Conservation (phyloP, 1,140 invertebrate genomes). For the Pseudomyrmex cubaensis region DNA sequence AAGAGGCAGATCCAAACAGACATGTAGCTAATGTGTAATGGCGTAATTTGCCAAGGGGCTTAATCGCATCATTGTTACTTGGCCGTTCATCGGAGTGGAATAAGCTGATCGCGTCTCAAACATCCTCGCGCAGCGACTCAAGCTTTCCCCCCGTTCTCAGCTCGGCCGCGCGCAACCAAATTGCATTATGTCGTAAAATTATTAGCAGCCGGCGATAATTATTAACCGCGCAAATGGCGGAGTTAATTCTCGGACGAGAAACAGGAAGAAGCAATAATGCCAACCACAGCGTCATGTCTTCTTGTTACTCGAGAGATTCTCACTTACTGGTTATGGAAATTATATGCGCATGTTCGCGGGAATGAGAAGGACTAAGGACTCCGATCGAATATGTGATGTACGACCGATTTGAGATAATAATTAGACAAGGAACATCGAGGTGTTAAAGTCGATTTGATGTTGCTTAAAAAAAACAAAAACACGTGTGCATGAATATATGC, state of each 20-base stretch:
- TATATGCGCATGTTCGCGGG: too few species aligned
- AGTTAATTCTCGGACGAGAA: slow-evolving; percentile 29
- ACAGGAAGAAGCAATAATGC: neutral
- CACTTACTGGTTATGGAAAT: too few species aligned
- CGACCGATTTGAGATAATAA: too few species aligned
- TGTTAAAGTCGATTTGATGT: too few species aligned
- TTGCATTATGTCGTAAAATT: slow-evolving; percentile 71
- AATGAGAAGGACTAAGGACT: too few species aligned
- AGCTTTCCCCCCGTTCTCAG: neutral
- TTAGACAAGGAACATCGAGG: too few species aligned
- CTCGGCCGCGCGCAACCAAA: slow-evolving; percentile 69
- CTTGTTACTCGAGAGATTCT: neutral
- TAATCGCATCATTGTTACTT: slow-evolving; percentile 84
- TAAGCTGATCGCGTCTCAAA: slow-evolving; percentile 84
- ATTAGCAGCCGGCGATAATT: slow-evolving; percentile 60
- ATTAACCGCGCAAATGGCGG: slow-evolving; percentile 41
- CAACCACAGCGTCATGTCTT: neutral
- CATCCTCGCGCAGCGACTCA: slow-evolving; percentile 60
- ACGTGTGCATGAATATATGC: too few species aligned
- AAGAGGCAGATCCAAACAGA: slow-evolving; percentile 78
- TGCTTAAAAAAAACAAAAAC: too few species aligned
- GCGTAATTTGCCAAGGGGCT: slow-evolving; percentile 81
- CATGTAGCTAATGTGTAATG: slow-evolving; percentile 80
- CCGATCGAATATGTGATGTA: too few species aligned
- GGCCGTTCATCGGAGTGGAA: slow-evolving; percentile 80